Evolutionary conservation across 2,113 vertebrate genomes (phyloP).

Genomic region (Corynorhinus townsendii): DNA sequence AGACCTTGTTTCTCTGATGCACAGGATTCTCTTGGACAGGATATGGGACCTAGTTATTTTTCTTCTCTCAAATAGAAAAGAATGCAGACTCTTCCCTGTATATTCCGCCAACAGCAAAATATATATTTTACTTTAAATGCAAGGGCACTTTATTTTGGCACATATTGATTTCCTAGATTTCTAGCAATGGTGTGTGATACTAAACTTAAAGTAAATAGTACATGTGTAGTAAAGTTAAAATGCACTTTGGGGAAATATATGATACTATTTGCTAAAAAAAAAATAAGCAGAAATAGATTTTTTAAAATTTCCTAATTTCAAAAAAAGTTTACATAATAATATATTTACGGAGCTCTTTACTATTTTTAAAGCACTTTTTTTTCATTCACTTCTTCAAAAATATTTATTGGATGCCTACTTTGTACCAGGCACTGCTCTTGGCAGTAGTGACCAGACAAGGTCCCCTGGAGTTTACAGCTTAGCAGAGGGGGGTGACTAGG

Average conservation of each 20-base stretch:
- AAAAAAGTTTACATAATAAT: neutral
- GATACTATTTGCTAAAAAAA: neutral
- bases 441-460: neutral
- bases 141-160: neutral
- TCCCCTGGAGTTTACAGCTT: neutral
- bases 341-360: neutral
- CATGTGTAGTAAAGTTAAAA: neutral
- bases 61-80: neutral
- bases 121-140: neutral
- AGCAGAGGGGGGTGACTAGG: neutral
- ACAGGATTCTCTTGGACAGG: neutral
- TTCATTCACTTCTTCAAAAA: neutral
- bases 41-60: neutral
- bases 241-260: neutral
- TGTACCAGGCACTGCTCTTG: neutral
- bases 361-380: neutral
- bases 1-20: neutral
- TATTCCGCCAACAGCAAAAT: neutral
- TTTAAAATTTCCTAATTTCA: neutral
- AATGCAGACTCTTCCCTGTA: neutral
- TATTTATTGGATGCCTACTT: neutral
- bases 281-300: neutral
- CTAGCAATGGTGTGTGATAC: neutral
- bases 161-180: neutral
- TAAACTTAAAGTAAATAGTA: neutral